Percentiles rank a stretch among this genome's conserved stretches.
These are phyloP conservation scores for Napeogenes sylphis DNA, from an alignment of 2,888 invertebrate genomes.

Conservation along the genomic window DNA sequence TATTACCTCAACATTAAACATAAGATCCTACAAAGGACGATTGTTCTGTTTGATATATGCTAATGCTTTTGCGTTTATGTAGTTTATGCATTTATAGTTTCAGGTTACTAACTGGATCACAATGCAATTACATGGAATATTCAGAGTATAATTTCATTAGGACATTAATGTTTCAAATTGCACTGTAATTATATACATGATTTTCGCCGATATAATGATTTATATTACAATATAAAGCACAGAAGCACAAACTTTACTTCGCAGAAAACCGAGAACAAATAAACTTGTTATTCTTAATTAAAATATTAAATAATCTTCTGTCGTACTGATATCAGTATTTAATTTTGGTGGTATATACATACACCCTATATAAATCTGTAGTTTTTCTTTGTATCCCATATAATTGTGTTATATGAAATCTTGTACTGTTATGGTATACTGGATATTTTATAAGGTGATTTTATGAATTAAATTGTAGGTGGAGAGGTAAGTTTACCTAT, in stretches of 20 bases:
- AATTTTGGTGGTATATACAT: no score
- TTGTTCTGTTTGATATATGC: background rate
- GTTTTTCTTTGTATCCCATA: no score
- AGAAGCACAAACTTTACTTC: background rate
- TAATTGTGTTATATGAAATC: no score
- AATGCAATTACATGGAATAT: conserved; percentile 1
- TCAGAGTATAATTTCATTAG: conserved; percentile 3
- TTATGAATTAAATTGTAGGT: no score
- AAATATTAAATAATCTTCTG: background rate
- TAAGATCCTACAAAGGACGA: no score
- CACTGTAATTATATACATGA: background rate
- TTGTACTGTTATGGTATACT: no score
- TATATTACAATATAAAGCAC: no score
- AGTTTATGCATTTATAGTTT: background rate
- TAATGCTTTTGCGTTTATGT: background rate
- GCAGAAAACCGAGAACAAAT: background rate
- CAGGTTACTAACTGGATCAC: conserved; percentile 1
- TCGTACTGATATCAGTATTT: no score
- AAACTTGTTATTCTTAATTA: background rate
- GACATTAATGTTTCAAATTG: conserved; percentile 3
- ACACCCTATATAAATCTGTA: no score
- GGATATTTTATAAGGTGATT: no score
- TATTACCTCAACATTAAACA: no score
- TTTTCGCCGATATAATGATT: background rate
- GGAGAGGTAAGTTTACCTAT: background rate